Conservation (phyloP, 2,113 vertebrate genomes). For the Glareola pratincola region DNA sequence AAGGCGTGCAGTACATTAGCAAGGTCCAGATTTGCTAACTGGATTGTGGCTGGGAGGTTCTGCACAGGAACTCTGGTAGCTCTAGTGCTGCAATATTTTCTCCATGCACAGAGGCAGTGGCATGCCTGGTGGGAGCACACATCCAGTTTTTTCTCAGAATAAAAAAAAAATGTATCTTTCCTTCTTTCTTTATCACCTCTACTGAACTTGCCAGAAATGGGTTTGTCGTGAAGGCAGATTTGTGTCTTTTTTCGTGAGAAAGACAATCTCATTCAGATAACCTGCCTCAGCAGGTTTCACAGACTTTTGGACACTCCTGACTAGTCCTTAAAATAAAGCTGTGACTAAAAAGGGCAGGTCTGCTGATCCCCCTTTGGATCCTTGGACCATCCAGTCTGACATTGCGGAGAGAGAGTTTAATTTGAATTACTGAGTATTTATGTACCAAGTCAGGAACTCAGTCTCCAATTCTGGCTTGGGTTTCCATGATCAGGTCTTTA, state of each 20-base stretch:
- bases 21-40: not conserved
- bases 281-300: not conserved
- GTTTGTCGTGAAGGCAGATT: not conserved
- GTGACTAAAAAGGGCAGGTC: not conserved
- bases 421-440: not conserved
- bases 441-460: not conserved
- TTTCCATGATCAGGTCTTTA: not conserved
- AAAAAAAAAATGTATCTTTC: not conserved
- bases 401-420: not conserved
- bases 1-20: fast-evolving
- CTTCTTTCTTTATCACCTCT: not conserved
- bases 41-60: not conserved
- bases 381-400: not conserved
- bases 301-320: not conserved
- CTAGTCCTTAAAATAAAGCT: not conserved
- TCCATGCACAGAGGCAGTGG: not conserved
- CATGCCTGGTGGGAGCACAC: not conserved
- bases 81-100: not conserved
- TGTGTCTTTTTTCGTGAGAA: not conserved
- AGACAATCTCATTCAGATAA: not conserved
- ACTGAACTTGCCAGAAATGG: not conserved
- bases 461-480: not conserved
- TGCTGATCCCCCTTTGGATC: not conserved
- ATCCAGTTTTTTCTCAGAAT: not conserved
- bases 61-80: not conserved